Conservation (phyloP, 1,140 invertebrate genomes). For the Drosophila melanica region DNA sequence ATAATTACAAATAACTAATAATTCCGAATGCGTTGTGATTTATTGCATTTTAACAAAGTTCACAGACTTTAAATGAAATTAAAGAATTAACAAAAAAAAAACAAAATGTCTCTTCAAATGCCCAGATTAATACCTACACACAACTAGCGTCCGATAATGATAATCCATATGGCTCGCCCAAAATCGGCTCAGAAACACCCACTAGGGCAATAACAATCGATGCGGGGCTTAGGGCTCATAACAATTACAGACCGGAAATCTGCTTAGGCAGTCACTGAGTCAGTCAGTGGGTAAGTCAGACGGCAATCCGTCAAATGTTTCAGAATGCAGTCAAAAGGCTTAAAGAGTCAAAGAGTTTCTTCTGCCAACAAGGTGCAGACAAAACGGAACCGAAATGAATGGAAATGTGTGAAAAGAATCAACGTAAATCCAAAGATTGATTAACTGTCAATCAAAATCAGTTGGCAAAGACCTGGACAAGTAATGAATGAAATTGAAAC, state of each 20-base stretch:
- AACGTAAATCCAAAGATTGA: conserved; percentile 71
- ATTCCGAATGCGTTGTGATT: background rate
- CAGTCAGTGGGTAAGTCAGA: conserved; percentile 58
- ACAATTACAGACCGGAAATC: conserved; percentile 80
- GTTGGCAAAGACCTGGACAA: conserved; percentile 35
- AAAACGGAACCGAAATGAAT: conserved; percentile 58
- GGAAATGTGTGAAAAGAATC: conserved; percentile 73
- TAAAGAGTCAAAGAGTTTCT: conserved; percentile 65
- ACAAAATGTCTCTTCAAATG: background rate
- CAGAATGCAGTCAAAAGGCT: conserved; percentile 70
- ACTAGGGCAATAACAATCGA: conserved; percentile 45
- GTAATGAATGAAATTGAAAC: conserved; percentile 70
- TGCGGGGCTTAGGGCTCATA: conserved; percentile 53
- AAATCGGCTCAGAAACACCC: conserved; percentile 65
- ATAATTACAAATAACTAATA: conserved; percentile 38
- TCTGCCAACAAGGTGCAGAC: conserved; percentile 49
- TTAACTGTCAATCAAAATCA: conserved; percentile 75
- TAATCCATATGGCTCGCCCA: conserved; percentile 12
- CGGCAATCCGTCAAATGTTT: conserved; percentile 69
- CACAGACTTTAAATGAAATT: background rate
- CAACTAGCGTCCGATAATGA: background rate
- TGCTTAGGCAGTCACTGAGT: conserved; percentile 58
- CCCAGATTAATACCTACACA: background rate
- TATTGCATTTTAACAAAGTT: background rate
- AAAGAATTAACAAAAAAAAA: background rate